phyloP scores from a whole-genome alignment of 1,140 invertebrate genomes.

The Thalassaphorura encarpata region DNA sequence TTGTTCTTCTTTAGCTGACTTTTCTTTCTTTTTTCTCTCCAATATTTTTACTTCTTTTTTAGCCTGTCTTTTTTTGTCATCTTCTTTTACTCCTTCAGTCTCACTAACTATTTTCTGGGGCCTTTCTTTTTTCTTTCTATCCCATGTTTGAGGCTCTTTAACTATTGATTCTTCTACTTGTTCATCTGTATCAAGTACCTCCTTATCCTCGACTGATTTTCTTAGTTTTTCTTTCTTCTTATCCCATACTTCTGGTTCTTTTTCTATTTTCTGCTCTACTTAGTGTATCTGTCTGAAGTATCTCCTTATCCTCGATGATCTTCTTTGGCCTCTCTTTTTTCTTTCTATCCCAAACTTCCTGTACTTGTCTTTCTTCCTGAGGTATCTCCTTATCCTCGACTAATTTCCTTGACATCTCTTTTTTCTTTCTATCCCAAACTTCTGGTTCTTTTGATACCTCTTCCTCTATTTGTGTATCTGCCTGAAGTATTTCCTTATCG shows the following conservation, averaged over 20 bases:
- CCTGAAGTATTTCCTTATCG: not conserved
- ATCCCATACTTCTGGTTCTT: not conserved
- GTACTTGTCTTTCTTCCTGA: no score
- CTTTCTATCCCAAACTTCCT: no score
- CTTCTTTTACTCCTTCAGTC: not conserved
- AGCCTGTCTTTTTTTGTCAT: not conserved
- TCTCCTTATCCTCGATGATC: no score
- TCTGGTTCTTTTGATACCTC: not conserved
- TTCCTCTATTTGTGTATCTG: no score
- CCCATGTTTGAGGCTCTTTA: not conserved
- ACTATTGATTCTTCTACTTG: no score
- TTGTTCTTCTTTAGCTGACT: not conserved
- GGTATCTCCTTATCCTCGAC: no score
- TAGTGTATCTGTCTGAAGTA: conserved; percentile 1
- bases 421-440: no score
- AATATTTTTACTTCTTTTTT: not conserved
- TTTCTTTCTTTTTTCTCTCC: not conserved
- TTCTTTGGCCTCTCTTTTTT: no score
- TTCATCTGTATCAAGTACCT: no score
- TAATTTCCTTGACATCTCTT: no score
- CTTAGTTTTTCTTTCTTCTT: not conserved
- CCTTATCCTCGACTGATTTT: no score
- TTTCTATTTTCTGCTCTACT: not conserved
- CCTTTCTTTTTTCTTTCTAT: not conserved
- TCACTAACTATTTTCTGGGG: not conserved